Conservation (phyloP, 2,888 invertebrate species). For the Rutpela maculata region DNA sequence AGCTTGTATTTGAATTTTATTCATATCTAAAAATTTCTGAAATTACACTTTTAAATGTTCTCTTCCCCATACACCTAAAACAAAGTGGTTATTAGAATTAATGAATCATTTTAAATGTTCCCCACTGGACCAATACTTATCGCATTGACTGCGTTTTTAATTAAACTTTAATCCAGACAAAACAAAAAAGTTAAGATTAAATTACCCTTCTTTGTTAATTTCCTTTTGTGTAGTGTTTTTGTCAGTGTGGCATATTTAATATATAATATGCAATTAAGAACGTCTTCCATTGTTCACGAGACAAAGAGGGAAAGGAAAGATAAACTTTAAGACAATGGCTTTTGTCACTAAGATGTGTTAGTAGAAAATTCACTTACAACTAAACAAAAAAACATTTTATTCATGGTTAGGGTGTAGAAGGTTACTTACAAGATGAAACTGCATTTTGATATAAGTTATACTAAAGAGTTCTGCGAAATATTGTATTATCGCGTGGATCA, state of each 20-base stretch:
- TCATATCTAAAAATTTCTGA: no score
- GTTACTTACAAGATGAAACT: neutral
- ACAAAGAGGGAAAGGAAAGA: conserved; percentile 65
- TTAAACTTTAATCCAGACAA: conserved; percentile 42
- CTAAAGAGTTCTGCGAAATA: neutral
- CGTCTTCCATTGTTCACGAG: conserved; percentile 66
- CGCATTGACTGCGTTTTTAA: conserved; percentile 35
- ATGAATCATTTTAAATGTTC: conserved; percentile 8
- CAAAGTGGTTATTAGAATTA: neutral
- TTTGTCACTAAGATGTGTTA: conserved; percentile 66
- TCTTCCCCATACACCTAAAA: no score
- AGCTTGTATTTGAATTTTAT: no score
- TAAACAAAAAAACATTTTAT: conserved; percentile 30
- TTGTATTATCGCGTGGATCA: no score
- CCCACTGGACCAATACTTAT: conserved; percentile 31
- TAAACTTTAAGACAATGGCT: conserved; percentile 69
- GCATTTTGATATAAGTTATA: neutral
- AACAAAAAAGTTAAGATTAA: conserved; percentile 54
- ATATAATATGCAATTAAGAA: conserved; percentile 70
- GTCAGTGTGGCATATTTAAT: conserved; percentile 69
- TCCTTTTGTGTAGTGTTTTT: conserved; percentile 63
- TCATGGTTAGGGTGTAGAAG: neutral
- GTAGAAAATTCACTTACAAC: conserved; percentile 62
- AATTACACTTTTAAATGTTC: no score
- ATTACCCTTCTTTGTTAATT: conserved; percentile 54